Base-by-base conservation (phyloP, 2,113 vertebrate genomes). In the Hiodon alosoides region DNA sequence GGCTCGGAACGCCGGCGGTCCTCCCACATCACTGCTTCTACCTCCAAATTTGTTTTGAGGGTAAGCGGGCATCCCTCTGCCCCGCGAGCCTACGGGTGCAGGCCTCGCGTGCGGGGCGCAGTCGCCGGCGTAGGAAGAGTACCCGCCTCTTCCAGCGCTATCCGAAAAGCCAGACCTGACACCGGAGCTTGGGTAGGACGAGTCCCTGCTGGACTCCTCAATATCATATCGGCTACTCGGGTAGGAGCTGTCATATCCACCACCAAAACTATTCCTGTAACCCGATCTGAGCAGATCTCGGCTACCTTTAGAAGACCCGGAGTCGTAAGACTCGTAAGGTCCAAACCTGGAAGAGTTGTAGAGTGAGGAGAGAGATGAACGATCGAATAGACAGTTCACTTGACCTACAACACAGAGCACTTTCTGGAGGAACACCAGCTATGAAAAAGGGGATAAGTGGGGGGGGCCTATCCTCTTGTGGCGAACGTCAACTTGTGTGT, bases 151-250 rank as follows among this genome's bases (percentile, higher is more conserved):
- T 93, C 91, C 90, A 89, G 90, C 90, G 87, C 93, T 92, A 89
- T 94, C 93, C 89, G 93, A 92, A 91, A 93, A 94, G 89, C 92
- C 92, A 92, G 94, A 93, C 90, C 92, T 94, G 89, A 92, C 91
- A 86, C 92, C 92, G 90, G 92, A 88, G 90, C 91, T 87, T 87
- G 89, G 88, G 90, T 92, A 93, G 90, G 92, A 91, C 91, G 91
- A 88, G 87, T 92, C 89, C 91, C 92, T 93, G 90, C 90, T 92
- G 91, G 92, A 92, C 90, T 90, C 91, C 90, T 90, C 88, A 11
- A 79, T 81, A 77, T 80, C 72, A 6, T 59, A 16, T 90, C 92
- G 91, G 90, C 90, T 92, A 92, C 89, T 92, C 89, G 91, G 88
- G 90, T 90, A 93, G 90, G 89, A 90, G 90, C 88, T 92, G 85